These are phyloP conservation scores for Globodera ellingtonae DNA, from an alignment of 1,140 invertebrate genomes.

Conservation along the genomic window DNA sequence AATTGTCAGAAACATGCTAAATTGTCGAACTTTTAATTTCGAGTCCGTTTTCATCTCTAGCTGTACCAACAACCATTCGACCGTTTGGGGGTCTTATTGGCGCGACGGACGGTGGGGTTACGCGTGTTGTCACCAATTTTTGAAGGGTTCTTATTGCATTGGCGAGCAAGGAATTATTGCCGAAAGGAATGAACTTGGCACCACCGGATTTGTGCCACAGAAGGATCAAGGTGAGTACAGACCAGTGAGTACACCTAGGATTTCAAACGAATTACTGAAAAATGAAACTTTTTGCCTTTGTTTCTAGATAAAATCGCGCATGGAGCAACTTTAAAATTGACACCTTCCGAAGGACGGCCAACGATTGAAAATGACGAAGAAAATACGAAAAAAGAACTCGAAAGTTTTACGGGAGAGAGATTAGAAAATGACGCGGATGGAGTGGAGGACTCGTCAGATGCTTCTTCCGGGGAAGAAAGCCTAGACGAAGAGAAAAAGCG, in stretches of 20 bases:
- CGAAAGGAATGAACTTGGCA: constrained; percentile 27
- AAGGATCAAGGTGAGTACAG: neutral
- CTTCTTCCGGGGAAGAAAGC: constrained; percentile 2
- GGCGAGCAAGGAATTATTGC: constrained; percentile 74
- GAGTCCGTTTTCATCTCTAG: constrained; percentile 22
- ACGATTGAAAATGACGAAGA: constrained; percentile 21
- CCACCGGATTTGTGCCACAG: neutral
- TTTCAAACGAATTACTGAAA: neutral
- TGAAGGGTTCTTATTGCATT: constrained; percentile 79
- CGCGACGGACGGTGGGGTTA: constrained; percentile 88
- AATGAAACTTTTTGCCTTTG: neutral
- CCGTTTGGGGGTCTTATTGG: constrained; percentile 95
- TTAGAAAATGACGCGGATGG: constrained; percentile 20
- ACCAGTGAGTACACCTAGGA: neutral
- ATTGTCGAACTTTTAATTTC: too few relatives aligned
- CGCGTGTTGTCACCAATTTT: constrained; percentile 85
- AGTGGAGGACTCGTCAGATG: neutral
- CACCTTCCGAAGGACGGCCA: neutral
- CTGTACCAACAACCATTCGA: constrained; percentile 65
- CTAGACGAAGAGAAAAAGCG: constrained; percentile 18
- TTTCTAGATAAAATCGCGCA: neutral
- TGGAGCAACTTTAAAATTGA: neutral
- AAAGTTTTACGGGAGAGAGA: neutral
- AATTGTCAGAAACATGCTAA: too few relatives aligned
- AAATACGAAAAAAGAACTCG: constrained; percentile 18